Base-by-base conservation (phyloP, 2,113 vertebrate genomes). In the Pseudorhombus dupliciocellatus region DNA sequence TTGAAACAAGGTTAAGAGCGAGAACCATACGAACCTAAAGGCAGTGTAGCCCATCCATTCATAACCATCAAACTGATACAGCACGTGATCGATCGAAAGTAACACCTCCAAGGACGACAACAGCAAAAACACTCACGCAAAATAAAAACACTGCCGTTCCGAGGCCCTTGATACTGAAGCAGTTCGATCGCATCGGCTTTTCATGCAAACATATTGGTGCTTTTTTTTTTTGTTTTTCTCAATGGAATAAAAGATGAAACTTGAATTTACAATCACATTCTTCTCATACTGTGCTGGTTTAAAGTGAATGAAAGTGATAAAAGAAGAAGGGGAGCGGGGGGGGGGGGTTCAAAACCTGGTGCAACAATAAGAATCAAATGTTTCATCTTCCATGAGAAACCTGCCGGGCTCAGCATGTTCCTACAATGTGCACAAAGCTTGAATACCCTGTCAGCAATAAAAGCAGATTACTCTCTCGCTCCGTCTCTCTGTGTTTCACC, bases 261-360 rank as follows among this genome's bases (percentile, higher is more conserved):
- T 65, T 42, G 22, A 76, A 67, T 84, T 73, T 85, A 81, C 73
- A 84, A 57, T 80, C 77, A 90, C 87, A 90, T 91, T 90, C 87
- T 84, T 86, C 79, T 90, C 62, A 72, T 87, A 81, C 77, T 92
- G 89, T 92, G 89, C 90, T 92, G 88, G 88, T 88, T 83, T 73
- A 80, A 84, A 77, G 81, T 87, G 87, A 77, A 70, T 79, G 69
- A 71, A 89, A 70, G 78, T 73, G 28, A 48, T 28, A 58, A 40
- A 54, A 66, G 48, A 60, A 20, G 42, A 7, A 20, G 42, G 18
- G 42, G 42, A 4, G 42, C 4, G 40, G 40, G 40, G 34, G 22
- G 44, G 26, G 18, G 42, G 25, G 22, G 80, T 28, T 68, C 42
- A 77, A 84, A 67, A 62, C 55, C 51, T 15, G 51, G 52, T 18